phyloP scores from a whole-genome alignment of 2,888 invertebrate genomes.

The Dryomyza anilis region DNA sequence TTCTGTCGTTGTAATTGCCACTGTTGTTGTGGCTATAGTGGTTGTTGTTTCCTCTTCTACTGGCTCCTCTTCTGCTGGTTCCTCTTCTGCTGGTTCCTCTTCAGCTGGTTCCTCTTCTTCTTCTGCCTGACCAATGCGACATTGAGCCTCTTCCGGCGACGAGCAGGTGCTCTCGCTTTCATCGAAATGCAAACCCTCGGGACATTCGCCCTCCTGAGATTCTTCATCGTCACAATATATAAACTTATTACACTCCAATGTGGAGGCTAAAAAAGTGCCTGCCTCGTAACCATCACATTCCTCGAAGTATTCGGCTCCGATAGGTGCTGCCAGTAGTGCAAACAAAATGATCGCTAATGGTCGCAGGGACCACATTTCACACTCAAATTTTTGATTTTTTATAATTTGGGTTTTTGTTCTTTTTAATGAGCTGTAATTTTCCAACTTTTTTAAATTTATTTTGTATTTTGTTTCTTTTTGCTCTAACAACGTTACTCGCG shows the following conservation, averaged over 20 bases:
- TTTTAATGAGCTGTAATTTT: too few species aligned
- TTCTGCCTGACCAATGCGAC: background rate
- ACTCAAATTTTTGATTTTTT: too few species aligned
- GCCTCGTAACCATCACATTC: constrained; percentile 2
- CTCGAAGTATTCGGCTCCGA: background rate
- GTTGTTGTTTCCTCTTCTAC: constrained; percentile 1
- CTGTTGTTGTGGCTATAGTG: background rate
- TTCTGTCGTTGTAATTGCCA: background rate
- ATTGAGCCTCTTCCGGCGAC: constrained; percentile 26
- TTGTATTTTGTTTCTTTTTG: too few species aligned
- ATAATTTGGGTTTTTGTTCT: too few species aligned
- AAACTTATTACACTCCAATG: constrained; percentile 1
- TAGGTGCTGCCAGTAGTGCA: too few species aligned
- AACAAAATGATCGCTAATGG: too few species aligned
- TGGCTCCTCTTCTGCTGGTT: too few species aligned
- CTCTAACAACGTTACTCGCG: too few species aligned
- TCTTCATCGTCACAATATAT: constrained; percentile 52
- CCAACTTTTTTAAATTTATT: too few species aligned
- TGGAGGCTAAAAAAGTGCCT: constrained; percentile 4
- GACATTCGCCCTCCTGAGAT: constrained; percentile 48
- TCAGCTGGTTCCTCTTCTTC: background rate
- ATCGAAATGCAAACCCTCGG: constrained; percentile 48
- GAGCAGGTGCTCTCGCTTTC: constrained; percentile 29
- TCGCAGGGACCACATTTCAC: too few species aligned
- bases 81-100: constrained; percentile 20